These are phyloP conservation scores for Gryllus longicercus DNA, from an alignment of 2,888 invertebrate species.

Conservation along the genomic window DNA sequence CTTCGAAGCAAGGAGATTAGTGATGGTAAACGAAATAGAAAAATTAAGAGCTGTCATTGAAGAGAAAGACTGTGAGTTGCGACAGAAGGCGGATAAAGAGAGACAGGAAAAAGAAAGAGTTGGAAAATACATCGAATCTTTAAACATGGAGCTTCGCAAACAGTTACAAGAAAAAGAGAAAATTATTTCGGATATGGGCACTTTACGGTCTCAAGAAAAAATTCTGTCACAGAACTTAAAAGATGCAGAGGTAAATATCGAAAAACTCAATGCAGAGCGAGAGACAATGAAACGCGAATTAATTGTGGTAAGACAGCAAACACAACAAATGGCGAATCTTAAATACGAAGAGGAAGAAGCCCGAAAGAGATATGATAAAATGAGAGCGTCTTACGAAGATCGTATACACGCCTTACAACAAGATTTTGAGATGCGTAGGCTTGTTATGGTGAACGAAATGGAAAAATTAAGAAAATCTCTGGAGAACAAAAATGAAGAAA, in stretches of 20 bases:
- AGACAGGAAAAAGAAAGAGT: neutral
- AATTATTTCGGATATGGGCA: neutral
- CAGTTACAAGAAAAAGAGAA: neutral
- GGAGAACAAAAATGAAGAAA: neutral
- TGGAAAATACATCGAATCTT: neutral
- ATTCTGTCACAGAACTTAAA: neutral
- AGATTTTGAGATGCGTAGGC: neutral
- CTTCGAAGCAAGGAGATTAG: neutral
- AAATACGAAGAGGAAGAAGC: too few species aligned
- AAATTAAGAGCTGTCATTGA: neutral
- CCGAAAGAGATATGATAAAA: neutral
- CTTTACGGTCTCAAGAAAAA: neutral
- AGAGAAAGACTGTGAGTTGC: neutral
- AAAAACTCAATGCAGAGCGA: neutral
- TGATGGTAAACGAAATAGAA: neutral
- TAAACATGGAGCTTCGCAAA: neutral
- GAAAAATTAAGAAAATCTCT: neutral
- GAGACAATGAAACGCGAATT: neutral
- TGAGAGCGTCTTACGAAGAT: neutral
- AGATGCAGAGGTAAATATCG: neutral
- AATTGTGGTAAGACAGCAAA: neutral
- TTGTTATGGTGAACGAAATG: neutral
- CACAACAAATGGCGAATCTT: neutral
- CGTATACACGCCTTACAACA: neutral
- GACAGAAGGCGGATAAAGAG: neutral